phyloP scores from a whole-genome alignment of 2,888 invertebrate species.

The Imbricaverruca yamaguchii region DNA sequence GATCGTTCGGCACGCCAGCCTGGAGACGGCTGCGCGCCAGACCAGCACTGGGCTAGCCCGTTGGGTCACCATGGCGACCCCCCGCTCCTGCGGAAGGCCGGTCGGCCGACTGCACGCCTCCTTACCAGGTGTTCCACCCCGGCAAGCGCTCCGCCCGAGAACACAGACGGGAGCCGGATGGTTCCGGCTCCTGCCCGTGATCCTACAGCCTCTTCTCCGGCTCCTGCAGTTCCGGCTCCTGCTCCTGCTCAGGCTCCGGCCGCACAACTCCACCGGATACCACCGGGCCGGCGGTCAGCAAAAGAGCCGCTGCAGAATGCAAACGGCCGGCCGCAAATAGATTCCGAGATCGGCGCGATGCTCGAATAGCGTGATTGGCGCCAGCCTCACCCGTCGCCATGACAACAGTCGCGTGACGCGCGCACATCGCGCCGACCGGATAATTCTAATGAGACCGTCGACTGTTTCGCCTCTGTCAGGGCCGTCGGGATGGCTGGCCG shows the following conservation, averaged over 20 bases:
- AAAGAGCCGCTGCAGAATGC: background rate
- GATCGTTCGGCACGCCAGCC: background rate
- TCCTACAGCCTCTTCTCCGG: too few species aligned
- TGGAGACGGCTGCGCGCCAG: background rate
- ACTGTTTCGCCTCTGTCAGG: too few species aligned
- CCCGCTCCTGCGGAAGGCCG: too few species aligned
- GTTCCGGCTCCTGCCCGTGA: too few species aligned
- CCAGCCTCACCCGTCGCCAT: background rate
- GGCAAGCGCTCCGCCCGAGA: too few species aligned
- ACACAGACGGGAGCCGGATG: too few species aligned
- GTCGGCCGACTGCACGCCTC: too few species aligned
- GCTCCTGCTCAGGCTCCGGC: background rate
- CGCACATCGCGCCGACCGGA: background rate
- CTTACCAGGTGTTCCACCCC: too few species aligned
- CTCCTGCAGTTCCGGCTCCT: too few species aligned
- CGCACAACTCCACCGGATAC: background rate
- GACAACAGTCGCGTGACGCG: constrained; percentile 4
- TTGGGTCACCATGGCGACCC: too few species aligned
- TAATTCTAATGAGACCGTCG: constrained; percentile 7
- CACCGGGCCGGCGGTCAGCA: background rate
- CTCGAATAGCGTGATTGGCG: constrained; percentile 1
- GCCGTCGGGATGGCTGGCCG: background rate
- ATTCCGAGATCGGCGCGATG: background rate
- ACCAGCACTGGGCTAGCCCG: background rate
- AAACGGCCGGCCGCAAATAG: background rate